Evolutionary conservation across 1,140 invertebrate species (phyloP), one percentile per base, ranked within the genome.

Genomic region (Panulirus ornatus): DNA sequence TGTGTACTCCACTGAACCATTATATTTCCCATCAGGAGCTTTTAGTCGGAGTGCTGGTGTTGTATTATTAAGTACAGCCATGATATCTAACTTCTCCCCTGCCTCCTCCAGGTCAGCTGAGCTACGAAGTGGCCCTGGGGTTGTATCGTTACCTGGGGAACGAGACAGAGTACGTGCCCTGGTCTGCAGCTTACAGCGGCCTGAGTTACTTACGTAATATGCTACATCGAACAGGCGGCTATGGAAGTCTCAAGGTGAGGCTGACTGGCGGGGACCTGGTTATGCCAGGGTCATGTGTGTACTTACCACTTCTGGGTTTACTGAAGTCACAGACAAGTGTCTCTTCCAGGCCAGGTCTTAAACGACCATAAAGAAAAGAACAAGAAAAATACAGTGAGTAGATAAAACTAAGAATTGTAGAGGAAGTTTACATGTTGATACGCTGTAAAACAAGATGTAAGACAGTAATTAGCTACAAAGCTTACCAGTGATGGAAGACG

Each of bases 131-230:
- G 27, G 92, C 92, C 2, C 76, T 92, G 16, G 82, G 76, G 3
- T 27, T 91, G 8, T 73, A 82, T 34, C 76, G 73, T 9, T 92
- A 92, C 51, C 63, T 92, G 87, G 81, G 75, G 44, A 87, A 88
- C 9, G 92, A 92, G 63, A 86, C 11, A 0, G 92, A 92, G 34
- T 92, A 91, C 19, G 88, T 92, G 36, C 92, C 92, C 44, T 92
- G 92, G 92, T 76, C 63, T 11, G 76, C 92, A 11, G 91, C 91
- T n/a, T 42, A 91, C 42, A 79, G 51, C 40, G 73, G 75, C 44
- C 66, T 92, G 36, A 58, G 34, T 1, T 92, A 89, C 75, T 36
- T 92, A 9, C 58, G 73, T 27, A 54, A 44, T 34, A 91, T 90
- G 92, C 87, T 92, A 51, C 44, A 66, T 8, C 70, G 85, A 0